Conservation (phyloP, 2,888 invertebrate species). For the Papilio protenor region DNA sequence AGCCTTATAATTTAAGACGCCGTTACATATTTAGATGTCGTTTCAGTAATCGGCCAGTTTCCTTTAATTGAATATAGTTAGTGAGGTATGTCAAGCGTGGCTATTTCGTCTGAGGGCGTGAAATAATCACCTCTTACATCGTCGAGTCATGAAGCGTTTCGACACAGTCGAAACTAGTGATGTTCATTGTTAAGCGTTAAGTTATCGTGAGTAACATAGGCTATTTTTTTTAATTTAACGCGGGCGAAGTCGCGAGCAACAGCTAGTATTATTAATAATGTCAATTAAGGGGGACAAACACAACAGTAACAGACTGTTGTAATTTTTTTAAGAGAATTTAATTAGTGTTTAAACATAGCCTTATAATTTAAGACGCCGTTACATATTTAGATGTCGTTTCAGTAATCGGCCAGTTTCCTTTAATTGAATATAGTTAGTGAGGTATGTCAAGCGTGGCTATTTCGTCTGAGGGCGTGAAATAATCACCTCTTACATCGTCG, state of each 20-base stretch:
- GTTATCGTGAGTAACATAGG: too few relatives aligned
- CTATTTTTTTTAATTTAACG: too few relatives aligned
- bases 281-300: background rate
- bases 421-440: conserved; percentile 16
- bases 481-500: conserved; percentile 28
- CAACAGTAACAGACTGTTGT: too few relatives aligned
- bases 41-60: background rate
- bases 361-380: too few relatives aligned
- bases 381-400: background rate
- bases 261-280: too few relatives aligned
- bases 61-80: conserved; percentile 15
- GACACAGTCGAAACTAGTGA: conserved; percentile 35
- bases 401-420: background rate
- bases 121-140: conserved; percentile 35
- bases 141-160: conserved; percentile 38
- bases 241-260: too few relatives aligned
- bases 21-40: background rate
- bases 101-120: conserved; percentile 39
- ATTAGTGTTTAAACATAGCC: too few relatives aligned
- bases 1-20: too few relatives aligned
- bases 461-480: conserved; percentile 41
- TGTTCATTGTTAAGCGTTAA: background rate
- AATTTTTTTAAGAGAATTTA: too few relatives aligned
- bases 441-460: conserved; percentile 38
- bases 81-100: conserved; percentile 36